Percentiles rank a stretch among this genome's conserved stretches.
These are phyloP conservation scores for Dynastes maya DNA, from an alignment of 2,888 invertebrate species.

Conservation along the genomic window DNA sequence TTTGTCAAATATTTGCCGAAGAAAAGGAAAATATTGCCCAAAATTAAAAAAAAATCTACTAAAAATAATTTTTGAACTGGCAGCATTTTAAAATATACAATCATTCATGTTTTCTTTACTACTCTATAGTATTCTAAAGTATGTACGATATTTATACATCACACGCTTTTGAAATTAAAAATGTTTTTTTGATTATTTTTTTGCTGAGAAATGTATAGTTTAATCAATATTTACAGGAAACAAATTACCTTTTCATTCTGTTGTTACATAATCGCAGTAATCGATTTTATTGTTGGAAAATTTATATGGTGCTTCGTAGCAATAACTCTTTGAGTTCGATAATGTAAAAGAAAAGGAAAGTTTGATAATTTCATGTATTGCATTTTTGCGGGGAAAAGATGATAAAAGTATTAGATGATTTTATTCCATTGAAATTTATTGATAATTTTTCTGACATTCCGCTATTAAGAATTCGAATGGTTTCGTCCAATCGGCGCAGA, in stretches of 20 bases:
- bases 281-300: slow-evolving; percentile 18
- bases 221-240: slow-evolving; percentile 17
- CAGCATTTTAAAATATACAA: no score
- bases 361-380: no score
- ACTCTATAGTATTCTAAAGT: background rate
- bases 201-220: background rate
- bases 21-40: no score
- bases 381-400: background rate
- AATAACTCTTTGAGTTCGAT: background rate
- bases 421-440: no score
- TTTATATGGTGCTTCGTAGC: background rate
- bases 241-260: slow-evolving; percentile 4
- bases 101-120: slow-evolving; percentile 17
- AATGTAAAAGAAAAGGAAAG: no score
- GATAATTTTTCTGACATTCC: no score
- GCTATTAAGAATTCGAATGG: background rate
- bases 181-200: background rate
- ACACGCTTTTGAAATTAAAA: background rate
- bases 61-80: no score
- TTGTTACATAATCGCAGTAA: slow-evolving; percentile 16
- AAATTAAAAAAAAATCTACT: no score
- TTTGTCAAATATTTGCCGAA: background rate
- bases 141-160: background rate
- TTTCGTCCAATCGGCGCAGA: background rate
- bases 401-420: no score